These are phyloP conservation scores for Crambe crambe DNA, from an alignment of 37 sponge, comb jelly and placozoan species.

Conservation along the genomic window DNA sequence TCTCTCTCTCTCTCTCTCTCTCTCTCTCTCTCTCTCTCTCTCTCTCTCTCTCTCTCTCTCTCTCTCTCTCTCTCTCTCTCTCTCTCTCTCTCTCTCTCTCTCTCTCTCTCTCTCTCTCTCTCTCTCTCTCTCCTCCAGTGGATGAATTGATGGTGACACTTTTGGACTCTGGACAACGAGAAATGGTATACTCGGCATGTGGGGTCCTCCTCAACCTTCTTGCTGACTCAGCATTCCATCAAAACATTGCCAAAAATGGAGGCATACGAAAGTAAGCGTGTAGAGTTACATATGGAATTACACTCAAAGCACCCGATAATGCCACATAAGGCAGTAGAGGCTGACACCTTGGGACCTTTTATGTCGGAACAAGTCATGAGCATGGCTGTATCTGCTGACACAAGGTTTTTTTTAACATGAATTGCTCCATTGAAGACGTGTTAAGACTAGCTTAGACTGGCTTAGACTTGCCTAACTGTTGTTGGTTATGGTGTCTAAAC, in stretches of 20 bases:
- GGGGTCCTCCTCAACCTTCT: slow-evolving; percentile 89
- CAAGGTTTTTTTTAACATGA: too few relatives aligned
- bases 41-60: slow-evolving; percentile 73
- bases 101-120: slow-evolving; percentile 20
- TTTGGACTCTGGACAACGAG: slow-evolving; percentile 79
- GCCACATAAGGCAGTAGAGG: too few relatives aligned
- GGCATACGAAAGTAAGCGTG: slow-evolving; percentile 78
- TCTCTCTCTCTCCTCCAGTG: slow-evolving; percentile 59
- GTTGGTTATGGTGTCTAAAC: too few relatives aligned
- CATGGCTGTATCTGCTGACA: too few relatives aligned
- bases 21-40: slow-evolving; percentile 70
- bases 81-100: slow-evolving; percentile 65
- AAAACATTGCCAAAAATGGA: slow-evolving; percentile 26
- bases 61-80: slow-evolving; percentile 74
- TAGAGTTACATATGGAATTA: not conserved
- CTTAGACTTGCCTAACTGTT: too few relatives aligned
- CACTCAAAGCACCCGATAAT: too few relatives aligned
- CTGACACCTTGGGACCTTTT: too few relatives aligned
- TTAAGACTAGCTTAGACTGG: too few relatives aligned
- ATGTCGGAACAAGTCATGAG: too few relatives aligned
- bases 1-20: slow-evolving; percentile 71
- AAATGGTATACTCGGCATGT: slow-evolving; percentile 85
- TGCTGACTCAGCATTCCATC: slow-evolving; percentile 48
- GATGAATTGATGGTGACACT: slow-evolving; percentile 73
- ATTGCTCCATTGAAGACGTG: too few relatives aligned